A percentile compares a stretch with the other conserved stretches of the same genome.
Evolutionary conservation across 1,140 invertebrate species (phyloP).

Genomic region (Antheraea mylitta): DNA sequence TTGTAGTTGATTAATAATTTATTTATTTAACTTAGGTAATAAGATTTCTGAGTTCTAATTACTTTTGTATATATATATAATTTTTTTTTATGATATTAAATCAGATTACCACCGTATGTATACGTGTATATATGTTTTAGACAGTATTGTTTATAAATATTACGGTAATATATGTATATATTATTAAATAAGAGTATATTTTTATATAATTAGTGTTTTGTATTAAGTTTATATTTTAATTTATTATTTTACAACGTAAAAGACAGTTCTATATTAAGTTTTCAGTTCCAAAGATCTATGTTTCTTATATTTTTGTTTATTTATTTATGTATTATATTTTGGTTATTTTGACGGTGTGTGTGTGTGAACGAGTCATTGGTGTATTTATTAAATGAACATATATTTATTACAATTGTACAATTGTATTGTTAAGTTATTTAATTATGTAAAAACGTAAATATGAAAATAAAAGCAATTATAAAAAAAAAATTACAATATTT

Average conservation of each 20-base stretch:
- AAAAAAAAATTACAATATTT: too few species aligned
- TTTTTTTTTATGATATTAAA: not conserved
- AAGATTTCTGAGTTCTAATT: not conserved
- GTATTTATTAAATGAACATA: constrained; percentile 8
- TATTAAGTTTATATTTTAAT: constrained; percentile 19
- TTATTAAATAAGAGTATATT: too few species aligned
- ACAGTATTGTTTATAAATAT: too few species aligned
- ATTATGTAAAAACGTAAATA: constrained; percentile 16
- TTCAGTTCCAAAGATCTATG: constrained; percentile 22
- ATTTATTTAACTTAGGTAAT: constrained; percentile 26
- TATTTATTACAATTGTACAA: constrained; percentile 12
- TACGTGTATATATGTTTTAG: constrained; percentile 1
- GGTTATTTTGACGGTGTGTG: not conserved
- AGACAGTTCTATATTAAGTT: constrained; percentile 12
- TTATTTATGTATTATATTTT: constrained; percentile 11
- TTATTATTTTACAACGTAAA: constrained; percentile 9
- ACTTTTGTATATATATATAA: constrained; percentile 2
- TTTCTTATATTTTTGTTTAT: constrained; percentile 18
- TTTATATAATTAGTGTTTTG: constrained; percentile 20
- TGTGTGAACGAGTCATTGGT: constrained; percentile 5
- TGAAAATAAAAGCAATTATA: constrained; percentile 10
- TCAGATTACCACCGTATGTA: not conserved
- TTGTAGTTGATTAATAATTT: constrained; percentile 20
- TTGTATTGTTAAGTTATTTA: constrained; percentile 6
- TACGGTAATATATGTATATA: too few species aligned